These are phyloP conservation scores for Heliconius cydno DNA, from an alignment of 2,888 invertebrate genomes.

Conservation along the genomic window DNA sequence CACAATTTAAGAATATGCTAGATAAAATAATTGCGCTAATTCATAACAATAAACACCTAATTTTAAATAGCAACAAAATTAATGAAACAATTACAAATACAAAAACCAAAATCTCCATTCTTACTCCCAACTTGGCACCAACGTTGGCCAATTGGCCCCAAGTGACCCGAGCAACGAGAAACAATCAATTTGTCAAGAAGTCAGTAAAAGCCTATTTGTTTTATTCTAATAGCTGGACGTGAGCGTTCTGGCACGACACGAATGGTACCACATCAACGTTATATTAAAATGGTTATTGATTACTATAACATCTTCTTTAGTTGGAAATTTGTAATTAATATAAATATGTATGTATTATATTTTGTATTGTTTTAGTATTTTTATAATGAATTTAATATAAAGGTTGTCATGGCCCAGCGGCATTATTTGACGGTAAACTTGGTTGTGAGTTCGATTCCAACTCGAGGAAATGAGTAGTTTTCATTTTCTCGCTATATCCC, in stretches of 20 bases:
- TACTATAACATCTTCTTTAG: constrained; percentile 35
- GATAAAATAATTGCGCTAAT: not conserved
- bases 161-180: constrained; percentile 42
- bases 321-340: constrained; percentile 4
- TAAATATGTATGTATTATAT: not conserved
- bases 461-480: no score
- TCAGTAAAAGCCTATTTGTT: constrained; percentile 51
- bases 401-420: not conserved
- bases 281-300: constrained; percentile 41
- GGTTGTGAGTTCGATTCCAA: not conserved
- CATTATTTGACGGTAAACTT: no score
- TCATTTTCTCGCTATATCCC: no score
- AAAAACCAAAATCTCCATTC: not conserved
- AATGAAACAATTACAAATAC: no score
- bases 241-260: constrained; percentile 51
- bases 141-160: constrained; percentile 41
- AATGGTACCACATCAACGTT: constrained; percentile 32
- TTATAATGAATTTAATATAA: not conserved
- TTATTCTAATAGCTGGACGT: constrained; percentile 51
- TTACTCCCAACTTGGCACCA: not conserved
- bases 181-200: constrained; percentile 62
- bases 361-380: not conserved
- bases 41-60: no score
- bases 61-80: no score
- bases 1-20: not conserved